These are phyloP conservation scores for Brachirus orientalis DNA, from an alignment of 2,113 vertebrate genomes.

Conservation along the genomic window DNA sequence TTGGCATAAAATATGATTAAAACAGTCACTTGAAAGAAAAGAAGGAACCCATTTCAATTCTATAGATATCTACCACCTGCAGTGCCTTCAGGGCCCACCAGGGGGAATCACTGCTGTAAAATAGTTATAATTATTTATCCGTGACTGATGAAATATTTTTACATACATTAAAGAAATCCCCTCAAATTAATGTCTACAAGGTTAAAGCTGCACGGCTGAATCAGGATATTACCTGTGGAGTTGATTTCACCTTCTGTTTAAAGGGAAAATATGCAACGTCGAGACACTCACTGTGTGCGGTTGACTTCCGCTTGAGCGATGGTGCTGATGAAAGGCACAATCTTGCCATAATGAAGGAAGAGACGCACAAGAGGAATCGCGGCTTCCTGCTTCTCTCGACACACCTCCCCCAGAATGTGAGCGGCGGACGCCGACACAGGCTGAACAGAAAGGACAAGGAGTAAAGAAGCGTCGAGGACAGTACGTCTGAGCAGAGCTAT, in stretches of 20 bases:
- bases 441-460: constrained; percentile 70
- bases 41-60: too few species aligned
- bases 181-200: too few species aligned
- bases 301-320: constrained; percentile 95
- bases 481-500: not conserved
- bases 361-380: constrained; percentile 95
- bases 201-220: not conserved
- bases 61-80: too few species aligned
- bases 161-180: too few species aligned
- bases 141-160: too few species aligned
- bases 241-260: not conserved
- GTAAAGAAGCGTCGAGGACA: not conserved
- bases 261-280: not conserved
- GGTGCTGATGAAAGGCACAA: constrained; percentile 97
- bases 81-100: too few species aligned
- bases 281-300: constrained; percentile 93
- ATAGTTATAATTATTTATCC: too few species aligned
- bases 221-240: not conserved
- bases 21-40: too few species aligned
- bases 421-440: constrained; percentile 95
- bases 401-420: constrained; percentile 94
- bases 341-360: constrained; percentile 93
- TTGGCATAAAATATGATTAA: too few species aligned
- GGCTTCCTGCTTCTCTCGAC: constrained; percentile 97
- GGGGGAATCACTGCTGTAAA: too few species aligned